Evolutionary conservation across 2,888 invertebrate species (phyloP).

Genomic region (Mechanitis messenoides): DNA sequence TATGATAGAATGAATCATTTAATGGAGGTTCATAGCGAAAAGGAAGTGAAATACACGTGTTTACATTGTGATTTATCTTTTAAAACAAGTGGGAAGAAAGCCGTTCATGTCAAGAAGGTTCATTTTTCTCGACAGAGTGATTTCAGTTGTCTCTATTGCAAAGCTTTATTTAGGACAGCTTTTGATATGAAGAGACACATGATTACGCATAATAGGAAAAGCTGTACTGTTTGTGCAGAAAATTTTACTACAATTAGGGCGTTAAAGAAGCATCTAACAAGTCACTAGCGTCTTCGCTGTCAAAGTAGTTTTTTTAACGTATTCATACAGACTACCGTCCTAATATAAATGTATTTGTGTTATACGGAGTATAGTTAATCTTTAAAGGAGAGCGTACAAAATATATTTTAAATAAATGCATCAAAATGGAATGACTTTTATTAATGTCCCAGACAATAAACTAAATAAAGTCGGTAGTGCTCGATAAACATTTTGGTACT

Average conservation of each 20-base stretch:
- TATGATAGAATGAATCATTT: conserved; percentile 63
- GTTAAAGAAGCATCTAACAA: conserved; percentile 52
- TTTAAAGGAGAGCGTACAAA: neutral
- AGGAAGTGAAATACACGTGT: conserved; percentile 56
- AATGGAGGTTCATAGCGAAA: conserved; percentile 57
- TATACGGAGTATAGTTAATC: conserved; percentile 13
- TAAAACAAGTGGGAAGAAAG: conserved; percentile 61
- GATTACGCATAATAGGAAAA: conserved; percentile 59
- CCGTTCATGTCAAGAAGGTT: conserved; percentile 50
- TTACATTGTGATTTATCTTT: conserved; percentile 56
- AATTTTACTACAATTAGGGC: conserved; percentile 54
- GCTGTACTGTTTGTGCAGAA: conserved; percentile 56
- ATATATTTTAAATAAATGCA: conserved; percentile 14
- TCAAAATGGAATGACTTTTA: neutral
- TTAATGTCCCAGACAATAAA: conserved; percentile 7
- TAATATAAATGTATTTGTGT: conserved; percentile 32
- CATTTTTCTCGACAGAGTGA: conserved; percentile 56
- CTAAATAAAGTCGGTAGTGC: neutral
- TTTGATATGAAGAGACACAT: conserved; percentile 63
- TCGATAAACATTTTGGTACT: conserved; percentile 11
- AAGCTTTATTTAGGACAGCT: conserved; percentile 59
- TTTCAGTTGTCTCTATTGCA: conserved; percentile 53
- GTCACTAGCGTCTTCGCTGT: conserved; percentile 47
- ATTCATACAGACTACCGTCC: conserved; percentile 44
- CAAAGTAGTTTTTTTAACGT: conserved; percentile 50